Evolutionary conservation across 2,888 invertebrate genomes (phyloP), one percentile per base, ranked within the genome.

Genomic region (Parnassius orleans): DNA sequence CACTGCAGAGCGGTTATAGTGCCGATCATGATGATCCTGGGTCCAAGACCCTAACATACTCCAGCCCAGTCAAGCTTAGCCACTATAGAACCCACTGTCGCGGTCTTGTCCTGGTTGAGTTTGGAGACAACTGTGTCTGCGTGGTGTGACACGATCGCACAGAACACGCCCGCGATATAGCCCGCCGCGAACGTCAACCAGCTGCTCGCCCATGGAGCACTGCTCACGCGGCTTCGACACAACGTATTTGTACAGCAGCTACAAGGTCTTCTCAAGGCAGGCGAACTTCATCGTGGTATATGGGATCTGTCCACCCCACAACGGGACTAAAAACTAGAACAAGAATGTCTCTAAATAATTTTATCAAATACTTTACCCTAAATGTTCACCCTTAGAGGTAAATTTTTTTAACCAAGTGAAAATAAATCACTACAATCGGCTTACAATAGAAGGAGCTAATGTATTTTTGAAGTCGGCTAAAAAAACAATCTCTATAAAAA

Each of bases 261-360:
- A 99, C 47, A 99, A 94, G 10, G 99, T 99, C 80, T 96, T 95
- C 90, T 99, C 99, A 90, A 99, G 99, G 93, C 98, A 99, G 71
- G 99, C 98, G 86, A 99, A 99, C 93, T 99, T 99, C 99, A 99
- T 99, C 99, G 99, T 99, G 72, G 99, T 99, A 94, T 99, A 99
- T 0, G 99, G 99, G 83, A 99, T 99, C 93, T 99, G 99, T 74
- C 99, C 92, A 87, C 97, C 95, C 99, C 99, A 99, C 68, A 99
- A 93, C 52, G 99, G 99, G 53, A 97, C 98, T 15, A 15, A 15
- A n/a, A 15, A 15, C 15, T 15, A 15, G 15, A 15, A 15, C 1
- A 15, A 15, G 15, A 15, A 15, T 15, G 15, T 15, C 15, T 15
- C 15, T 15, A 15, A 15, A 15, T 15, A 15, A 2, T 15, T 15